Evolutionary conservation across 1,140 invertebrate species (phyloP), one percentile per base, ranked within the genome.

Genomic region (Tetramorium simillimum): DNA sequence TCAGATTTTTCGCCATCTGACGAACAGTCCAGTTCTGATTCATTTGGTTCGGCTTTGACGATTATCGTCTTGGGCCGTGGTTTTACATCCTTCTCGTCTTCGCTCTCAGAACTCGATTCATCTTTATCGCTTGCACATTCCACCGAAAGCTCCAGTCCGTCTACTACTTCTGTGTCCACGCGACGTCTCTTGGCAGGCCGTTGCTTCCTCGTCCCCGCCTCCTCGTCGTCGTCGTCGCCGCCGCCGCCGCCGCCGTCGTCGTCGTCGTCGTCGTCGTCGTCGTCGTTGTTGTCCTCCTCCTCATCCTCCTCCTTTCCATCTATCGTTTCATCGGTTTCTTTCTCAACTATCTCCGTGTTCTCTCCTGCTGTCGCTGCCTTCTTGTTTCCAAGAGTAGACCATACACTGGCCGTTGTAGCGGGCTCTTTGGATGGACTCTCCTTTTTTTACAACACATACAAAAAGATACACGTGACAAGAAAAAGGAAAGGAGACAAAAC

Each of bases 41-140:
- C 93, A 80, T 94, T 94, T 63, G 94, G 86, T 56, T 92, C 78
- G 53, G 94, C 94, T 85, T 94, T 95, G 4, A 95, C 88, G 65
- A 95, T 95, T 60, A 92, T 85, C 7, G 95, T 95, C 80, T 95
- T 95, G 10, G 92, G 86, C 51, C 90, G 92, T 16, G 93, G 81
- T 24, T 93, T 92, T 6, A n/a, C 16, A 21, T 91, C 90, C 18
- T 92, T 87, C 0, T 89, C 76, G 24, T 92, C 87, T 46, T 94
- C 93, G 28, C 72, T 89, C 6, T 94, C 94, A n/a, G 92, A 92
- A 89, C 89, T 92, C 0, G 93, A 93, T 5, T 85, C 90, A 69
- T 95, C 94, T 75, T 94, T 93, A 28, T 95, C 95, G 86, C 95
- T 95, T 0, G 94, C 95, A 86, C 93, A 94, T 81, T 95, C 95